Evolutionary conservation across 2,888 invertebrate species (phyloP).

Genomic region (Agrotis puta): DNA sequence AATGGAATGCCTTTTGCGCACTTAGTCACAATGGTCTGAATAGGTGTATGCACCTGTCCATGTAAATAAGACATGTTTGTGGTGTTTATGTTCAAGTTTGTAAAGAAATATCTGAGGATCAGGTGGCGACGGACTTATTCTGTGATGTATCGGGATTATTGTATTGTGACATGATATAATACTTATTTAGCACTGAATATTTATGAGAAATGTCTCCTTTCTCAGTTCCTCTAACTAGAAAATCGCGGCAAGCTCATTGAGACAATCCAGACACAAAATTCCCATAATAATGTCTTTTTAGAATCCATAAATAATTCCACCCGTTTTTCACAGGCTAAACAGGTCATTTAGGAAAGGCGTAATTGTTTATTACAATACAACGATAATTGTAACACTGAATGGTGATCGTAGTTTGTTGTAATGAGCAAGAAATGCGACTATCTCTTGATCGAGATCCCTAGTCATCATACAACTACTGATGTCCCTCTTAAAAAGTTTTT

Average conservation of each 20-base stretch:
- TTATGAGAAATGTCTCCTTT: not conserved
- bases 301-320: too few species aligned
- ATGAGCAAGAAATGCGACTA: too few species aligned
- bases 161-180: conserved; percentile 2
- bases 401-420: not conserved
- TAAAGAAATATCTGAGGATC: conserved; percentile 9
- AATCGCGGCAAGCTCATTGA: too few species aligned
- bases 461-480: not conserved
- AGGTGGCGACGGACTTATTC: not conserved
- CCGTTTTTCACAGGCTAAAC: not conserved
- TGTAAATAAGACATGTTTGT: conserved; percentile 34
- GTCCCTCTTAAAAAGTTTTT: not conserved
- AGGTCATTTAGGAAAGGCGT: too few species aligned
- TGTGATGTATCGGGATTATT: not conserved
- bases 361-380: not conserved
- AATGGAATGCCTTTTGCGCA: conserved; percentile 18
- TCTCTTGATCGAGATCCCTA: too few species aligned
- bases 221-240: too few species aligned
- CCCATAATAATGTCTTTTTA: too few species aligned
- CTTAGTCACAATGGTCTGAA: conserved; percentile 36
- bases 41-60: conserved; percentile 30
- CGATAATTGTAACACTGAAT: not conserved
- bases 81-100: conserved; percentile 18
- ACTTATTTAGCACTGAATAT: not conserved
- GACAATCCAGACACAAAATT: too few species aligned